Evolutionary conservation across 35 echinoderm and acorn worm species (phyloP).

Genomic region (Heliocidaris erythrogramma): DNA sequence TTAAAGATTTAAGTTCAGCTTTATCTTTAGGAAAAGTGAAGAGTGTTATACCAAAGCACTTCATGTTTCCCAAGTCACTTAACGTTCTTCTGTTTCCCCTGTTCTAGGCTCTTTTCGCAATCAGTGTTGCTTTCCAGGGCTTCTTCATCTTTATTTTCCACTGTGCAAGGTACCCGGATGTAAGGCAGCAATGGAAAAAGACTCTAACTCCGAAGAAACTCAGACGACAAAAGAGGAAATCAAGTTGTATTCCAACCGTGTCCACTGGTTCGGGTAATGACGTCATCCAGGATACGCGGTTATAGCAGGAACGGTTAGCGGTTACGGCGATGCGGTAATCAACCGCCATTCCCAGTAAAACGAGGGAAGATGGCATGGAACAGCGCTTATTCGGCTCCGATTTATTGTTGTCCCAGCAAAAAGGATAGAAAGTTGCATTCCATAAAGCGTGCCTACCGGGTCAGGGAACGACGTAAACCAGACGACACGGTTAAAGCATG

Average conservation of each 20-base stretch:
- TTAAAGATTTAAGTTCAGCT: too few relatives aligned
- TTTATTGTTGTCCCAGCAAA: neutral
- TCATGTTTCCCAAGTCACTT: neutral
- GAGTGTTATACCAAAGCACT: too few relatives aligned
- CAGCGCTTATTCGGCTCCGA: too few relatives aligned
- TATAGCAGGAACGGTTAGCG: constrained; percentile 1
- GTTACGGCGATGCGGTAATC: neutral
- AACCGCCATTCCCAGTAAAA: too few relatives aligned
- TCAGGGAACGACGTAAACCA: neutral
- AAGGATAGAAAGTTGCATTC: neutral
- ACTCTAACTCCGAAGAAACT: constrained; percentile 31
- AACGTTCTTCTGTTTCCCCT: neutral
- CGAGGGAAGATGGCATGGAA: too few relatives aligned
- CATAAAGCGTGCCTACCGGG: neutral
- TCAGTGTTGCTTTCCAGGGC: constrained; percentile 89
- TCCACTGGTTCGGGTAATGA: neutral
- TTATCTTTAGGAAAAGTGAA: too few relatives aligned
- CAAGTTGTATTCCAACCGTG: constrained; percentile 39
- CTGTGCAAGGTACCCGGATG: constrained; percentile 76
- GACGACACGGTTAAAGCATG: too few relatives aligned
- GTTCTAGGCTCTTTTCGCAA: constrained; percentile 76
- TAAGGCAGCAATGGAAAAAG: constrained; percentile 72
- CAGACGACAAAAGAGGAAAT: constrained; percentile 50
- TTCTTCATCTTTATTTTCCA: constrained; percentile 98
- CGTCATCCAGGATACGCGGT: neutral